Evolutionary conservation across 2,797 vertebrate species (phyloP).

Genomic region (Gymnocypris eckloni): DNA sequence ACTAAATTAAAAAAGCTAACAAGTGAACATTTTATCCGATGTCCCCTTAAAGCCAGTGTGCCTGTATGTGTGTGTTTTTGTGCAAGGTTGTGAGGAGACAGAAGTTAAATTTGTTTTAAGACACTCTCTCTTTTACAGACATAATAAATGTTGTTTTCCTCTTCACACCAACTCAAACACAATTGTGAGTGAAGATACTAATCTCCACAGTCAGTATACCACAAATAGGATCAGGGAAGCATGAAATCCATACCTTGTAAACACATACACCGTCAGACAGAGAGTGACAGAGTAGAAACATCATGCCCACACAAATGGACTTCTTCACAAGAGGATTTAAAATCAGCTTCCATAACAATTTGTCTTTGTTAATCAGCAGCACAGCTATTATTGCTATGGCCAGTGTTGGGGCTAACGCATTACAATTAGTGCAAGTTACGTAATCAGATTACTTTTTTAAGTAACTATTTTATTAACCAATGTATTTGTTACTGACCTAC

Average conservation of each 20-base stretch:
- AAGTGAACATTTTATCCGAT: not conserved
- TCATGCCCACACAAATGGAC: slow-evolving; percentile 17
- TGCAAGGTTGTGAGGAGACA: slow-evolving; percentile 1
- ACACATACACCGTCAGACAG: slow-evolving; percentile 25
- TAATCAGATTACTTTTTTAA: too few relatives aligned
- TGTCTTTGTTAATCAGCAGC: slow-evolving; percentile 9
- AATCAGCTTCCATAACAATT: slow-evolving; percentile 13
- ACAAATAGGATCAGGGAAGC: slow-evolving; percentile 45
- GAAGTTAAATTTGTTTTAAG: slow-evolving; percentile 38
- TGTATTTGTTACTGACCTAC: too few relatives aligned
- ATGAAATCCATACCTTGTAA: slow-evolving; percentile 51
- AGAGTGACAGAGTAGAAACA: slow-evolving; percentile 13
- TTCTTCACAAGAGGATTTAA: not conserved
- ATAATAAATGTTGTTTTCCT: slow-evolving; percentile 36
- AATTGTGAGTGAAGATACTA: slow-evolving; percentile 40
- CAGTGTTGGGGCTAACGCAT: too few relatives aligned
- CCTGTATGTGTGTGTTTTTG: not conserved
- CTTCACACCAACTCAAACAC: slow-evolving; percentile 13
- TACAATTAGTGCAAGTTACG: too few relatives aligned
- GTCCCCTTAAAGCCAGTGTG: not conserved
- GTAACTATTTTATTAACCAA: too few relatives aligned
- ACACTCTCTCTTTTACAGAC: slow-evolving; percentile 7
- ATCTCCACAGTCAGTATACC: slow-evolving; percentile 28
- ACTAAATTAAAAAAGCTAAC: too few relatives aligned
- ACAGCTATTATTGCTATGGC: not conserved